Evolutionary conservation across 2,113 vertebrate species (phyloP).

Genomic region (Talpa occidentalis): DNA sequence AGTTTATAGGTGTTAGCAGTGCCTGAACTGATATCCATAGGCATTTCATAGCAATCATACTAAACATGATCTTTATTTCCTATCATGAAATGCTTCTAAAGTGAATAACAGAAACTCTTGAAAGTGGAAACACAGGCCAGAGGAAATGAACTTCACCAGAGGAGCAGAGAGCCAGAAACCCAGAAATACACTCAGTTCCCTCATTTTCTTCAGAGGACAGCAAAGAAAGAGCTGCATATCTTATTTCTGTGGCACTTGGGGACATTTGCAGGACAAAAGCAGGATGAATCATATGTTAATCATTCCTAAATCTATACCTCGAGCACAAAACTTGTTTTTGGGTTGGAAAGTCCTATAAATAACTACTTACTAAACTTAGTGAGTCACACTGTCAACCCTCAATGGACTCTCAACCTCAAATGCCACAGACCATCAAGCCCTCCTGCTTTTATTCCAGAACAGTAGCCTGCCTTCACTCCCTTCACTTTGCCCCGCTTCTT

Average conservation of each 20-base stretch:
- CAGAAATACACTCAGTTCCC: not conserved
- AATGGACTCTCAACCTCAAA: not conserved
- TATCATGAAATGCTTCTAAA: not conserved
- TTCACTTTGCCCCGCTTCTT: rapidly evolving
- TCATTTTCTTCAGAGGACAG: not conserved
- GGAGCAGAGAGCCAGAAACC: not conserved
- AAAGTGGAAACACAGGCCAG: not conserved
- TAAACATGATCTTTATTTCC: not conserved
- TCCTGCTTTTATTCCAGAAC: not conserved
- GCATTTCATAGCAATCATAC: not conserved
- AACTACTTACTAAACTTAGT: not conserved
- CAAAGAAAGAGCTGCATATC: not conserved
- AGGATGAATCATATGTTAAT: not conserved
- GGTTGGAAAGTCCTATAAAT: not conserved
- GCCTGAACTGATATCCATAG: not conserved
- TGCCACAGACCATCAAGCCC: not conserved
- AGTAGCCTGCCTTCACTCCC: not conserved
- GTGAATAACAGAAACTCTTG: not conserved
- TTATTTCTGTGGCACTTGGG: not conserved
- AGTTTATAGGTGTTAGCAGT: rapidly evolving
- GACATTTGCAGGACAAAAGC: not conserved
- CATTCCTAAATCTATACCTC: not conserved
- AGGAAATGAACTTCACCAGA: not conserved
- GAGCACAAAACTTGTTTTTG: not conserved
- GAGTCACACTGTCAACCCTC: not conserved